Conservation (phyloP, 1,140 invertebrate species). For the Acromyrmex echinatior region DNA sequence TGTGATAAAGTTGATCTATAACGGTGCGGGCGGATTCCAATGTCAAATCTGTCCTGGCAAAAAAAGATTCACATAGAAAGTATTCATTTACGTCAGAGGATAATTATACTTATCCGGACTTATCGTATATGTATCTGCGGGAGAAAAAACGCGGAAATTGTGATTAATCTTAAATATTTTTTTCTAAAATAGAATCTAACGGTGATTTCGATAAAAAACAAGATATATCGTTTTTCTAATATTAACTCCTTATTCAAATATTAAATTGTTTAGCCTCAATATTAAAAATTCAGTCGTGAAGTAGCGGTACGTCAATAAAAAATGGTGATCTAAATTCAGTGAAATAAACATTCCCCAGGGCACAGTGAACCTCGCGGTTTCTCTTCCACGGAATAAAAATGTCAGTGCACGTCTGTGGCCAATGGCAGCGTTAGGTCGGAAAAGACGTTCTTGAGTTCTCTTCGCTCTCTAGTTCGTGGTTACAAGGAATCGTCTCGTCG, state of each 20-base stretch:
- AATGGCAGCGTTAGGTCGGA: slow-evolving; percentile 37
- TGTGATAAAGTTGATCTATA: slow-evolving; percentile 30
- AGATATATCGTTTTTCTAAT: not conserved
- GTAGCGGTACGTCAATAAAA: slow-evolving; percentile 3
- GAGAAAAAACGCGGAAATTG: not conserved
- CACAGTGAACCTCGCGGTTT: slow-evolving; percentile 41
- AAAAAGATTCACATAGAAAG: not conserved
- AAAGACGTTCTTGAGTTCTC: not conserved
- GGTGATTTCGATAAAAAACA: slow-evolving; percentile 7
- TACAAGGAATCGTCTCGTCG: slow-evolving; percentile 43
- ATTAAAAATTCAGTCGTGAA: slow-evolving; percentile 30
- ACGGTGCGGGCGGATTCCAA: slow-evolving; percentile 19
- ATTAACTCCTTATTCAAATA: not conserved
- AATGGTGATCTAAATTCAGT: slow-evolving; percentile 51
- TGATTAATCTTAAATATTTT: not conserved
- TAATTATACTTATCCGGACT: not conserved
- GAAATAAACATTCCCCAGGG: slow-evolving; percentile 57
- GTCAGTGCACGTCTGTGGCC: slow-evolving; percentile 57
- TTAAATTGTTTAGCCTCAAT: too few relatives aligned
- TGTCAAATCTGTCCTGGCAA: slow-evolving; percentile 24
- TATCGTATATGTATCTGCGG: not conserved
- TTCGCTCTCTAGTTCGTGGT: not conserved
- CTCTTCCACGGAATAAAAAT: slow-evolving; percentile 49
- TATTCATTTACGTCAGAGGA: not conserved
- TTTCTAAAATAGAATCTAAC: not conserved